Percentiles rank a stretch among this genome's conserved stretches.
phyloP scores from a whole-genome alignment of 2,797 vertebrate genomes.

The Moxostoma hubbsi region DNA sequence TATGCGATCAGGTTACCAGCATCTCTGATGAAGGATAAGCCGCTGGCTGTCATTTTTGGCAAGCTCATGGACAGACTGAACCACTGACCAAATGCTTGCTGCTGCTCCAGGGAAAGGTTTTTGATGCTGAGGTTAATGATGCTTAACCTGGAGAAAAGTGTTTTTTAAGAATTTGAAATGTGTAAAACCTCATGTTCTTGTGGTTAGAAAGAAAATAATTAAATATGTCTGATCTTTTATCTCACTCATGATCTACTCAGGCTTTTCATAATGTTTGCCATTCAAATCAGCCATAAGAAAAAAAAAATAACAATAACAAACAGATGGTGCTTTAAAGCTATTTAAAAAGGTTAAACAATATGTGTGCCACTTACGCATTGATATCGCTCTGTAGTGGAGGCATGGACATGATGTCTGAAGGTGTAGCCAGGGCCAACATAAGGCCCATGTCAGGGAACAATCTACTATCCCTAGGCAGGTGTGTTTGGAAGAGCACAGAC shows the following conservation, averaged over 20 bases:
- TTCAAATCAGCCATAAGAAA: background rate
- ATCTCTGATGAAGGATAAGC: conserved; percentile 74
- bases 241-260: background rate
- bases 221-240: background rate
- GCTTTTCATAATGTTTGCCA: background rate
- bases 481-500: conserved; percentile 74
- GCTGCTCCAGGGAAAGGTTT: conserved; percentile 71
- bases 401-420: conserved; percentile 71
- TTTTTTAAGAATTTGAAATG: background rate
- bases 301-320: background rate
- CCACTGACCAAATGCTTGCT: conserved; percentile 77
- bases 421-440: conserved; percentile 67
- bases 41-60: conserved; percentile 64
- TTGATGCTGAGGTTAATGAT: conserved; percentile 72
- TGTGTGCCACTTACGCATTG: conserved; percentile 69
- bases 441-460: conserved; percentile 73
- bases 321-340: background rate
- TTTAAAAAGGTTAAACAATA: background rate
- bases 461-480: conserved; percentile 66
- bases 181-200: background rate
- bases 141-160: conserved; percentile 64
- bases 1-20: conserved; percentile 79
- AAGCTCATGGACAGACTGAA: conserved; percentile 65
- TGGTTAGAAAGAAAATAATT: background rate
- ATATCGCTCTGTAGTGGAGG: conserved; percentile 68